These are phyloP conservation scores for Cuniculus paca DNA, from an alignment of 2,797 vertebrate genomes.

Conservation along the genomic window DNA sequence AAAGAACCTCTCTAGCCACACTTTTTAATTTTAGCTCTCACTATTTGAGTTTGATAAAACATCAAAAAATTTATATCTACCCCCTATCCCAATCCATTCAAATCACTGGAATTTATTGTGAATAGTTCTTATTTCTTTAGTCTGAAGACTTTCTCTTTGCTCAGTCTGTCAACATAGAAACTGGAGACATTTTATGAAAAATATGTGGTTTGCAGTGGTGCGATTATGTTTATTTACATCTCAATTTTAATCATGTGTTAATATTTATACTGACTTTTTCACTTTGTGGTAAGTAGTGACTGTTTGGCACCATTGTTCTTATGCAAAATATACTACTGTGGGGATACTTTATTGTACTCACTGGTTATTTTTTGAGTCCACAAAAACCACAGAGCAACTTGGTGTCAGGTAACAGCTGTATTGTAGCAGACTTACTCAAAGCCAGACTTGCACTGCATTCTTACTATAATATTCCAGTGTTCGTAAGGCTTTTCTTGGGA, in stretches of 20 bases:
- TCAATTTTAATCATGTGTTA: conserved; percentile 36
- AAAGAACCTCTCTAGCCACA: background rate
- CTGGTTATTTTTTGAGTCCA: conserved; percentile 43
- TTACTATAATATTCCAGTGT: background rate
- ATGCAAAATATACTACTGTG: conserved; percentile 47
- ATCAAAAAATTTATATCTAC: background rate
- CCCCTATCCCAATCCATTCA: background rate
- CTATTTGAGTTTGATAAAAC: conserved; percentile 35
- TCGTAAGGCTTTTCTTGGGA: background rate
- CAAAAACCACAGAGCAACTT: conserved; percentile 62
- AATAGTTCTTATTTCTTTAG: conserved; percentile 50
- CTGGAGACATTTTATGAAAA: conserved; percentile 61
- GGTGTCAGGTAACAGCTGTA: conserved; percentile 15
- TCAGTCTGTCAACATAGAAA: conserved; percentile 21
- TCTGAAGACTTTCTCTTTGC: background rate
- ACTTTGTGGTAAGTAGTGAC: conserved; percentile 34
- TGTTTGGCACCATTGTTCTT: background rate
- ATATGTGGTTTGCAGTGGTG: conserved; percentile 40
- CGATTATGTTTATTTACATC: conserved; percentile 53
- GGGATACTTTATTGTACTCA: conserved; percentile 49
- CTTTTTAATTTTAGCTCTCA: background rate
- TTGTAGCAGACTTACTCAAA: background rate
- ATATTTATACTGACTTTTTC: conserved; percentile 32
- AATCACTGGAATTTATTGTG: conserved; percentile 28
- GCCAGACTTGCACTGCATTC: background rate